phyloP scores from a whole-genome alignment of 2,113 vertebrate genomes.

The Caranx ignobilis region DNA sequence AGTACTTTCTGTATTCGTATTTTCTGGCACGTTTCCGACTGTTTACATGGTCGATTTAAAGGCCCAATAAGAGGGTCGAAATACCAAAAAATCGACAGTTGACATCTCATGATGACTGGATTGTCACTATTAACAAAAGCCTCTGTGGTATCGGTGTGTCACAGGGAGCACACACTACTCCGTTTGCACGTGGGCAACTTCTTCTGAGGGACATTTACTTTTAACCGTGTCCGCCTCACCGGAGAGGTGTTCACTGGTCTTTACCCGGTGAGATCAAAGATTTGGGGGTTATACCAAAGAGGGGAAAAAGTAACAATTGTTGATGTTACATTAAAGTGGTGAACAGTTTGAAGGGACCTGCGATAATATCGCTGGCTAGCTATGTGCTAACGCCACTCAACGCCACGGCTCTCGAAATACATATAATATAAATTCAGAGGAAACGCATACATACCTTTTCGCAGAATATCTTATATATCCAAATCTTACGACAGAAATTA shows the following conservation, averaged over 20 bases:
- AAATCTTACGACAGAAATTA: background rate
- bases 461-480: background rate
- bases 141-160: background rate
- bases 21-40: background rate
- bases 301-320: background rate
- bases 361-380: conserved; percentile 16
- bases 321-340: accelerated
- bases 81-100: background rate
- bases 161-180: too few species aligned
- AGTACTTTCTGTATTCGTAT: too few species aligned
- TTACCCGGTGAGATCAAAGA: accelerated
- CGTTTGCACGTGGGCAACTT: conserved; percentile 37
- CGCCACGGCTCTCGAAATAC: background rate
- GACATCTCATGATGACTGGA: too few species aligned
- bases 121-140: background rate
- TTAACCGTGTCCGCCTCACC: background rate
- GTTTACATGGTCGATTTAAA: background rate
- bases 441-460: conserved; percentile 38
- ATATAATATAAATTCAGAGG: background rate
- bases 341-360: background rate
- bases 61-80: background rate
- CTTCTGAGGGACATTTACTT: background rate
- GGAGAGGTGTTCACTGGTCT: background rate
- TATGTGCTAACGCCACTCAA: background rate
- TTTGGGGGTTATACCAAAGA: background rate